A percentile compares a stretch with the other conserved stretches of the same genome.
phyloP scores from a whole-genome alignment of 1,140 invertebrate species.

The Tetramorium parvispinum region DNA sequence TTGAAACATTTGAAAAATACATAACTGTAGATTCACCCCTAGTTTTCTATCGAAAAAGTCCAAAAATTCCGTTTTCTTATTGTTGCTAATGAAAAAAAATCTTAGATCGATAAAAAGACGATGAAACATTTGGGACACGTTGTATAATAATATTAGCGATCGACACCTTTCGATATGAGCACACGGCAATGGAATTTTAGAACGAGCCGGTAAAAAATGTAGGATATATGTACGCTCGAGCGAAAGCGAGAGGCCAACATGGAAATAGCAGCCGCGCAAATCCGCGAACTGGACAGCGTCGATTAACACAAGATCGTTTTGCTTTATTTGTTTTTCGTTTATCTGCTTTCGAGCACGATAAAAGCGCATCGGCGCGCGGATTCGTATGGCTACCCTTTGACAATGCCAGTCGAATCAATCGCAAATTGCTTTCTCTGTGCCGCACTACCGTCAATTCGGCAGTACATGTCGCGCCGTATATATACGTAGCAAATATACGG shows the following conservation, averaged over 20 bases:
- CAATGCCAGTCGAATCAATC: constrained; percentile 71
- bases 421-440: constrained; percentile 65
- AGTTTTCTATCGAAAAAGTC: not conserved
- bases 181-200: constrained; percentile 34
- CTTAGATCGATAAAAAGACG: not conserved
- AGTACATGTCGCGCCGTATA: constrained; percentile 11
- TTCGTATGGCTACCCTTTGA: constrained; percentile 65
- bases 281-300: constrained; percentile 53
- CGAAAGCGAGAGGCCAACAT: constrained; percentile 22
- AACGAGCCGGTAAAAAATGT: constrained; percentile 47
- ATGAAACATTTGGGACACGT: not conserved
- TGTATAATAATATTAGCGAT: constrained; percentile 29
- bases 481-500: not conserved
- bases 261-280: constrained; percentile 58
- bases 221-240: constrained; percentile 18
- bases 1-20: not conserved
- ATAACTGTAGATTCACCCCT: not conserved
- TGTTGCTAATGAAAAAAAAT: not conserved
- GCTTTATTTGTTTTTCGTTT: constrained; percentile 64
- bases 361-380: constrained; percentile 62
- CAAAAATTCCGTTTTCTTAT: not conserved
- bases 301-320: constrained; percentile 67
- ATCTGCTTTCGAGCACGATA: constrained; percentile 57
- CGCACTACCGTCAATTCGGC: constrained; percentile 28
- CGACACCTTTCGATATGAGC: constrained; percentile 7